Evolutionary conservation across 2,888 invertebrate genomes (phyloP).

Genomic region (Salticus scenicus): DNA sequence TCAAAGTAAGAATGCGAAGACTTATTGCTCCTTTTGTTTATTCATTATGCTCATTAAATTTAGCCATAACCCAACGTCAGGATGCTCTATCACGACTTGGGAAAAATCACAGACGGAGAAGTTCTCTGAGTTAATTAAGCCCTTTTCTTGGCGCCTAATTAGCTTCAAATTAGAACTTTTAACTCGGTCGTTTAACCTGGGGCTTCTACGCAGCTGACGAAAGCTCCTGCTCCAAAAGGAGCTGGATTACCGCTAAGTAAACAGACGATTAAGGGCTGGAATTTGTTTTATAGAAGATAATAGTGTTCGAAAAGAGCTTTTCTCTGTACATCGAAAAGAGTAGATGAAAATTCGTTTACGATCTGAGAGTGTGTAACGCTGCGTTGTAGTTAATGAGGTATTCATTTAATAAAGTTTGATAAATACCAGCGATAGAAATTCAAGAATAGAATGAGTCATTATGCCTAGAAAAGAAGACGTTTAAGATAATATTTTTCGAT

Average conservation of each 20-base stretch:
- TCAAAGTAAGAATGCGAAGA: too few species aligned
- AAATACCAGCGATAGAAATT: background rate
- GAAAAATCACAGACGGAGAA: slow-evolving; percentile 8
- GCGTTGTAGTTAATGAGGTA: background rate
- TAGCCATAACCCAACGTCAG: background rate
- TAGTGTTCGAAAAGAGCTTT: background rate
- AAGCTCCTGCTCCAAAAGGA: background rate
- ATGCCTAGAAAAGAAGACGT: background rate
- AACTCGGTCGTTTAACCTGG: background rate
- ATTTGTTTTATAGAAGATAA: slow-evolving; percentile 5
- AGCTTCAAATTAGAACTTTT: background rate
- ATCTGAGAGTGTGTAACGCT: background rate
- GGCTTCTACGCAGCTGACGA: background rate
- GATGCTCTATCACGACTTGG: background rate
- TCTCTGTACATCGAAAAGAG: too few species aligned
- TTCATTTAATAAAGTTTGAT: slow-evolving; percentile 9
- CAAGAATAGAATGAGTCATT: background rate
- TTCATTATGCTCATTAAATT: background rate
- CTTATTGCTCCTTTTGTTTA: too few species aligned
- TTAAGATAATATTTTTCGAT: background rate
- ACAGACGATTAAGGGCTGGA: background rate
- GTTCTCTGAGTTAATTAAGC: background rate
- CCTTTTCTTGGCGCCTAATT: slow-evolving; percentile 17
- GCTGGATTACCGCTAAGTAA: slow-evolving; percentile 14
- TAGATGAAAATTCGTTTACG: background rate